Conservation (phyloP, 2,888 invertebrate species). For the Lysandra coridon region DNA sequence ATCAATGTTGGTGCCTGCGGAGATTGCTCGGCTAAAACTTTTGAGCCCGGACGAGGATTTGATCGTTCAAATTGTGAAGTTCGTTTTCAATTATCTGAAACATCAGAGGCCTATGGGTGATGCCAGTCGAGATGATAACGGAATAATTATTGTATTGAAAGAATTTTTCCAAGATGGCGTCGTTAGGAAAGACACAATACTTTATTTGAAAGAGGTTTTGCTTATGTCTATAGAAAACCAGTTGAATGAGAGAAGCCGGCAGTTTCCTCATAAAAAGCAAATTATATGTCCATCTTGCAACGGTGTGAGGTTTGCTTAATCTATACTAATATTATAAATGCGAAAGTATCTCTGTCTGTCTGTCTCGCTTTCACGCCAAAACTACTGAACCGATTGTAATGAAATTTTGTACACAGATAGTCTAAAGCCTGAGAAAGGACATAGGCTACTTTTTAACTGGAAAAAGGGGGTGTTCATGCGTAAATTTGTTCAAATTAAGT, state of each 20-base stretch:
- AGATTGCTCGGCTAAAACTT: constrained; percentile 60
- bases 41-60: constrained; percentile 69
- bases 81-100: constrained; percentile 70
- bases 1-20: constrained; percentile 59
- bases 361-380: too few species aligned
- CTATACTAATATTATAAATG: too few species aligned
- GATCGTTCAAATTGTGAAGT: constrained; percentile 65
- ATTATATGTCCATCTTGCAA: constrained; percentile 58
- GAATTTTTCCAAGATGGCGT: constrained; percentile 72
- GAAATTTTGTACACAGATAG: too few species aligned
- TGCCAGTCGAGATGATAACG: constrained; percentile 55
- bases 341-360: too few species aligned
- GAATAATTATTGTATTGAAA: constrained; percentile 61
- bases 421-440: too few species aligned
- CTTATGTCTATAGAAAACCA: constrained; percentile 57
- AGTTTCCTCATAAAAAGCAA: constrained; percentile 56
- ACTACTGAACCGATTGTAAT: too few species aligned
- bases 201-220: constrained; percentile 58
- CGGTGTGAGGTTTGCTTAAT: constrained; percentile 55
- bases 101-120: constrained; percentile 64
- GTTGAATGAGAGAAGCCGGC: constrained; percentile 49
- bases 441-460: too few species aligned
- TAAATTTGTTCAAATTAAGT: too few species aligned
- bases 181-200: constrained; percentile 61
- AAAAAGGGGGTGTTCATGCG: too few species aligned